Conservation (phyloP, 2,888 invertebrate genomes). For the Plemyria rubiginata region DNA sequence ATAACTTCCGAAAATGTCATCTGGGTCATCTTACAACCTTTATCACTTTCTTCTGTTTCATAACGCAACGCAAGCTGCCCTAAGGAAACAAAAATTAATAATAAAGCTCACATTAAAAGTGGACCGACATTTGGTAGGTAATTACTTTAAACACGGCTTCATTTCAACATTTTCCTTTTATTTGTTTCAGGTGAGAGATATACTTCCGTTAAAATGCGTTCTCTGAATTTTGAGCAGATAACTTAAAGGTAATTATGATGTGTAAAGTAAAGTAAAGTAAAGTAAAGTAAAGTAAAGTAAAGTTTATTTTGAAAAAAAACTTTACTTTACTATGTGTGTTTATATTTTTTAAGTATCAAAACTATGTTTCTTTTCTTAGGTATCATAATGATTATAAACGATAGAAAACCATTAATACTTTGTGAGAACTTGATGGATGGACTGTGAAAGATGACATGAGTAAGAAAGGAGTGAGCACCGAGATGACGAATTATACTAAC, state of each 20-base stretch:
- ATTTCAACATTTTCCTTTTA: conserved; percentile 46
- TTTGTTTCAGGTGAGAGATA: conserved; percentile 77
- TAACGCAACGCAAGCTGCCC: conserved; percentile 27
- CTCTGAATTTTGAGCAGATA: conserved; percentile 64
- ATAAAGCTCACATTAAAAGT: conserved; percentile 25
- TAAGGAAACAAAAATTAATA: conserved; percentile 37
- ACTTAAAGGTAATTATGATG: conserved; percentile 61
- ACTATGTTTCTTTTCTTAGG: too few species aligned
- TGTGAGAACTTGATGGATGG: too few species aligned
- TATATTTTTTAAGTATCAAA: too few species aligned
- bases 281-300: too few species aligned
- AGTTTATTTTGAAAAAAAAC: too few species aligned
- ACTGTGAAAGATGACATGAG: too few species aligned
- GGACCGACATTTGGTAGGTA: conserved; percentile 41
- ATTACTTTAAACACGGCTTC: conserved; percentile 45
- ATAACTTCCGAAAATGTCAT: conserved; percentile 26
- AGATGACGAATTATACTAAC: too few species aligned
- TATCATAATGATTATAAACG: too few species aligned
- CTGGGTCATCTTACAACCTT: conserved; percentile 11
- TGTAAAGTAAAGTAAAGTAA: too few species aligned
- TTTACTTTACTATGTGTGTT: too few species aligned
- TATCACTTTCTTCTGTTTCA: conserved; percentile 32
- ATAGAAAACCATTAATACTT: too few species aligned
- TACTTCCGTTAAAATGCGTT: conserved; percentile 68
- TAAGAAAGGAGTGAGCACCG: too few species aligned